A percentile compares a stretch with the other conserved stretches of the same genome.
These are phyloP conservation scores for Xyrichtys novacula DNA, from an alignment of 2,797 vertebrate species.

Conservation along the genomic window DNA sequence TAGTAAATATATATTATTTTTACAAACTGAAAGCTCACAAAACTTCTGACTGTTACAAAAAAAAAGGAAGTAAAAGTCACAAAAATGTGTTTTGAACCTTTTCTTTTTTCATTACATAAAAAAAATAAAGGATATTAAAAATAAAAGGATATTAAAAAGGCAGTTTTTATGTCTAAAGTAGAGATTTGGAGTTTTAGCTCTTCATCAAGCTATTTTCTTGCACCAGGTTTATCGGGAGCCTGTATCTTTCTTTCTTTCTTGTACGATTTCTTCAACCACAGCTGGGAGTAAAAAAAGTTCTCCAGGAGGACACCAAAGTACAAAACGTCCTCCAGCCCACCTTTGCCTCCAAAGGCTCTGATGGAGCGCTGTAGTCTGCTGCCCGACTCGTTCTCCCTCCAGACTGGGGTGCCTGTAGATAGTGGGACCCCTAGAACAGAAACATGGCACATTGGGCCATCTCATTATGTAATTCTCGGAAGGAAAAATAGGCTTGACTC, in stretches of 20 bases:
- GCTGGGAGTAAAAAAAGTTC: constrained; percentile 24
- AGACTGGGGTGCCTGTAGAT: constrained; percentile 86
- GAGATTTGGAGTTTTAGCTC: constrained; percentile 2
- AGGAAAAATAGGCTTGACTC: constrained; percentile 32
- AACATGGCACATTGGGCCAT: constrained; percentile 75
- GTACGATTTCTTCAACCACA: neutral
- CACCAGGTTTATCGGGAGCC: neutral
- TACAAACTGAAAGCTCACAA: too few species aligned
- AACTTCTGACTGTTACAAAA: neutral
- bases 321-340: constrained; percentile 87
- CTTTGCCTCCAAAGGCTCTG: constrained; percentile 92
- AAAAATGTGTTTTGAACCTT: neutral
- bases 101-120: too few species aligned
- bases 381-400: constrained; percentile 95
- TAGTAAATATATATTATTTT: too few species aligned
- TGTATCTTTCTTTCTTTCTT: neutral
- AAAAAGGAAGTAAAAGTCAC: neutral
- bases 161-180: constrained; percentile 1
- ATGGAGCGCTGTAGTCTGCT: constrained; percentile 87
- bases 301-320: constrained; percentile 61
- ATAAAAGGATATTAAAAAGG: neutral
- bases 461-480: constrained; percentile 57
- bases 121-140: neutral
- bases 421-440: constrained; percentile 85
- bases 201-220: neutral